Conservation (phyloP, 2,888 invertebrate genomes). For the Coenonympha arcania region DNA sequence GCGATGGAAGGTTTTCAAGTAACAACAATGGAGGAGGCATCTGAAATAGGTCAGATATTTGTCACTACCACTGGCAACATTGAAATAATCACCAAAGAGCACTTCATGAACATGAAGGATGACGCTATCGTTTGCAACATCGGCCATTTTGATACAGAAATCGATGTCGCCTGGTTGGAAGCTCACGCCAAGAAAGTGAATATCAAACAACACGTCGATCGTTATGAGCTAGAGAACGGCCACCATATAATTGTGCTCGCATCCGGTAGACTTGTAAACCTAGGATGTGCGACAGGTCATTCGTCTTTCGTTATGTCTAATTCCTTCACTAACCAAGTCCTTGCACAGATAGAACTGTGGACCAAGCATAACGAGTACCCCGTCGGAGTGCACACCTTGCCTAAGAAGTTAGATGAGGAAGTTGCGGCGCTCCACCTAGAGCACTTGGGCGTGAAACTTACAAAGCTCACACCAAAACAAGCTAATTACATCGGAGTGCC, state of each 20-base stretch:
- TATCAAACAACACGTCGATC: constrained; percentile 98
- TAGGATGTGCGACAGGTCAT: constrained; percentile 99
- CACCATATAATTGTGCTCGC: constrained; percentile 95
- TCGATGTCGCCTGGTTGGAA: constrained; percentile 96
- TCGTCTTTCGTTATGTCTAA: constrained; percentile 99
- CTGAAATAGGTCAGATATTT: constrained; percentile 92
- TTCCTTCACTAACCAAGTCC: constrained; percentile 98
- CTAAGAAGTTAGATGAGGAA: constrained; percentile 97
- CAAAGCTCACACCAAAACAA: constrained; percentile 89
- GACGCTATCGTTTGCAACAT: constrained; percentile 99
- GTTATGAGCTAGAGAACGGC: constrained; percentile 91
- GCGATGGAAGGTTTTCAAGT: constrained; percentile 99
- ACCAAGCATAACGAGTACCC: constrained; percentile 87
- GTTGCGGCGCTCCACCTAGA: constrained; percentile 96
- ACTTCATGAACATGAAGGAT: constrained; percentile 93
- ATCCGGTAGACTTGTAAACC: constrained; percentile 96
- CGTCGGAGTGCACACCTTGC: constrained; percentile 93
- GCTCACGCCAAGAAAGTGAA: constrained; percentile 92
- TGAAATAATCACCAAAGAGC: constrained; percentile 89
- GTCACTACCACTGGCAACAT: constrained; percentile 99
- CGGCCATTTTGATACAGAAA: constrained; percentile 99
- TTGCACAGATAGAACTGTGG: constrained; percentile 99
- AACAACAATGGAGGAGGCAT: constrained; percentile 96
- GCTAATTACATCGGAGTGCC: constrained; percentile 92
- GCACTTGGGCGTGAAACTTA: constrained; percentile 96